Evolutionary conservation across 2,113 vertebrate species (phyloP).

Genomic region (Neodontobutis hainanensis): DNA sequence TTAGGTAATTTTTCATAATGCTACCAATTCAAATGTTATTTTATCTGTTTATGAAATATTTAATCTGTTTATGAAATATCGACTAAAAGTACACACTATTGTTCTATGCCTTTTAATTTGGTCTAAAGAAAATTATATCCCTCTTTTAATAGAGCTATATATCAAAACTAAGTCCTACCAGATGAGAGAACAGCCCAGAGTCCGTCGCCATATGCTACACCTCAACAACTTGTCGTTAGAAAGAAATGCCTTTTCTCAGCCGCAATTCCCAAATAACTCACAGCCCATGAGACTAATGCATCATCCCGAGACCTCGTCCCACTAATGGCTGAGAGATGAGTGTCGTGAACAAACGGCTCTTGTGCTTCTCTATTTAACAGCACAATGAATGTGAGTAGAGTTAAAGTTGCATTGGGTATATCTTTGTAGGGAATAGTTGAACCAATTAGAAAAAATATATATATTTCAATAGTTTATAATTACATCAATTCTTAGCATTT

Average conservation of each 20-base stretch:
- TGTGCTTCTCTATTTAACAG: neutral
- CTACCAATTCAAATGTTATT: too few relatives aligned
- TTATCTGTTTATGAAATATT: too few relatives aligned
- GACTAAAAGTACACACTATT: neutral
- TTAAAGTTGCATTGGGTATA: too few relatives aligned
- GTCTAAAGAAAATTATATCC: neutral
- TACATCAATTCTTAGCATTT: too few relatives aligned
- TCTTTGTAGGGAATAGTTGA: too few relatives aligned
- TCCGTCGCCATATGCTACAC: conserved; percentile 32
- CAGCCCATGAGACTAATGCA: conserved; percentile 19
- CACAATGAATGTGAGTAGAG: neutral
- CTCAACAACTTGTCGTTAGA: conserved; percentile 22
- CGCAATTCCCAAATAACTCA: conserved; percentile 39
- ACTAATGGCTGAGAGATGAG: conserved; percentile 23
- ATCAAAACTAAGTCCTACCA: conserved; percentile 21
- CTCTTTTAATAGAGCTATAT: neutral
- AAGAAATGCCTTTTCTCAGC: conserved; percentile 19
- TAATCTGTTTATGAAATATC: too few relatives aligned
- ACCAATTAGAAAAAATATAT: too few relatives aligned
- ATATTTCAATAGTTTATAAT: too few relatives aligned
- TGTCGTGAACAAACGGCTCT: neutral
- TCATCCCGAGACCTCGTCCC: conserved; percentile 21
- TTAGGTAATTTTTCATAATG: too few relatives aligned
- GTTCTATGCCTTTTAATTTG: neutral
- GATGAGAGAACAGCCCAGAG: conserved; percentile 5